A percentile compares a stretch with the other conserved stretches of the same genome.
phyloP scores from a whole-genome alignment of 1,140 invertebrate genomes.

The Druon quercuslanigerum region DNA sequence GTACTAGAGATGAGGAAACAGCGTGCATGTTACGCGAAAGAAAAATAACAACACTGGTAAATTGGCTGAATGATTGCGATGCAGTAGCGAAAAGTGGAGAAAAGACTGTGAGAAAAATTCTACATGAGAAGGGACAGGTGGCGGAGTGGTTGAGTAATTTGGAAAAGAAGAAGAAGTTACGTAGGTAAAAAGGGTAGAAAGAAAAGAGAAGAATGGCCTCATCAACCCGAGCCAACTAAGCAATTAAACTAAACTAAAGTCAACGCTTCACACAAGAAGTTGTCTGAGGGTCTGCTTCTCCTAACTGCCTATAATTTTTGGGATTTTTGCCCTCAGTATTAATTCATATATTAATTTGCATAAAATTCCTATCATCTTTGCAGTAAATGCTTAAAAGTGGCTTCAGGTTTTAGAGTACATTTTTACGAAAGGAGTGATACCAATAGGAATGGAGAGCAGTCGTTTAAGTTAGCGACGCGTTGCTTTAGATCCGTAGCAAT shows the following conservation, averaged over 20 bases:
- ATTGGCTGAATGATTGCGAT: not conserved
- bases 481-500: constrained; percentile 38
- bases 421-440: not conserved
- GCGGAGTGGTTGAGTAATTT: too few species aligned
- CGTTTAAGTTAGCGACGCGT: not conserved
- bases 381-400: constrained; percentile 27
- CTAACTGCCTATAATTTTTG: too few species aligned
- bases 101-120: not conserved
- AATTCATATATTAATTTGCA: too few species aligned
- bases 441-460: not conserved
- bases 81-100: not conserved
- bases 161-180: not conserved
- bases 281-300: too few species aligned
- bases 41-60: too few species aligned
- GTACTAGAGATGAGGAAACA: too few species aligned
- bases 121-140: too few species aligned
- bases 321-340: too few species aligned
- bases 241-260: too few species aligned
- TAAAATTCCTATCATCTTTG: not conserved
- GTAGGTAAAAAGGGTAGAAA: not conserved
- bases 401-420: constrained; percentile 15
- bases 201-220: not conserved
- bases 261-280: too few species aligned
- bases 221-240: too few species aligned
- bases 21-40: too few species aligned